A percentile compares a stretch with the other conserved stretches of the same genome.
These are phyloP conservation scores for Vulpes vulpes DNA, from an alignment of 2,113 vertebrate species.

Conservation along the genomic window DNA sequence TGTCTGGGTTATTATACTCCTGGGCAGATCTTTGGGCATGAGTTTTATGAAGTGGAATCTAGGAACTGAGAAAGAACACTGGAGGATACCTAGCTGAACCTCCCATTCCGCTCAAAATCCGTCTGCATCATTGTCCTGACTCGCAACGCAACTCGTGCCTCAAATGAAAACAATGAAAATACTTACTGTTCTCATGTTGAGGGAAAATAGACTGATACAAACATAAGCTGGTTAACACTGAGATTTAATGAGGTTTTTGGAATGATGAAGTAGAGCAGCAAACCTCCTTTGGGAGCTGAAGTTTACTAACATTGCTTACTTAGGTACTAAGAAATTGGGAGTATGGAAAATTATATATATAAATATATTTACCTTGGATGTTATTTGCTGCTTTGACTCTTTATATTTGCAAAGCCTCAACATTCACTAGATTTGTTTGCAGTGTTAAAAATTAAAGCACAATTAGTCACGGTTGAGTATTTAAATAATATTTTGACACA, in stretches of 20 bases:
- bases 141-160: neutral
- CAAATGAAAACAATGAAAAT: neutral
- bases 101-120: neutral
- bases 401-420: constrained; percentile 46
- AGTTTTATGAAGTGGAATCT: neutral
- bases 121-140: neutral
- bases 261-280: neutral
- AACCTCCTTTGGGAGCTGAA: neutral
- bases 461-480: neutral
- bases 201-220: neutral
- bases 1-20: neutral
- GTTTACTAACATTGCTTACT: neutral
- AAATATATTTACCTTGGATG: neutral
- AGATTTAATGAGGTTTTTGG: neutral
- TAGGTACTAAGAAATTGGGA: neutral
- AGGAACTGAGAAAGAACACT: neutral
- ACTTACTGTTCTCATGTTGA: constrained; percentile 8
- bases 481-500: neutral
- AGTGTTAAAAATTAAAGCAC: constrained; percentile 27
- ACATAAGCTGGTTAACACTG: neutral
- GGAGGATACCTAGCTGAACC: neutral
- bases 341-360: neutral
- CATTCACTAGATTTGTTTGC: neutral
- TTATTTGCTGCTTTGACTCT: constrained; percentile 19
- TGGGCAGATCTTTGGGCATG: neutral